Evolutionary conservation across 2,113 vertebrate species (phyloP), one percentile per base, ranked within the genome.

Genomic region (Brevimyrus niger): DNA sequence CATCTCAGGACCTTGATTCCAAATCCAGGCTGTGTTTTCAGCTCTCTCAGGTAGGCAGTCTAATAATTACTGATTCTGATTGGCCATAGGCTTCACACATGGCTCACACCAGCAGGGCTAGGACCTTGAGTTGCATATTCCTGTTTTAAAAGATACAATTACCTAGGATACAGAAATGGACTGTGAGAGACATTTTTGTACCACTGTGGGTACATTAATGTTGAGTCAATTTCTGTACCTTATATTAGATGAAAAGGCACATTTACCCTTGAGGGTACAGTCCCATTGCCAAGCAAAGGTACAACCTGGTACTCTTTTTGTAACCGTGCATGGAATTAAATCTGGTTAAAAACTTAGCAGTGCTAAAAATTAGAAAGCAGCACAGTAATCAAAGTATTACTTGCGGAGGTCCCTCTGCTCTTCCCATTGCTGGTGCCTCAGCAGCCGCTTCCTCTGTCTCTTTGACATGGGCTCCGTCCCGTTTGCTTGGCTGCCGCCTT

Each of bases 401-500:
- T 97, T 99, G 84, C 98, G 95, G 0, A 97, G 94, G 23, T 97
- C 97, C 90, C 97, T 94, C 90, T 98, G 97, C 23, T 98, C 98
- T 90, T 99, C 98, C 98, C 98, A 99, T 23, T 97, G 97, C 91
- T 97, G 97, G 92, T 98, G 97, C 90, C 95, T 98, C 91, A 98
- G 89, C 0, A 98, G 94, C 84, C 96, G 98, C 93, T 99, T 99
- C 93, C 92, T 96, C 82, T 98, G 98, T 51, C 97, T 95, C 91
- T 99, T 99, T 89, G 98, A 99, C 90, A 99, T 42, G 1, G 91
- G 69, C 6, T 88, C 91, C 0, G 76, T 27, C 10, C 46, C 92
- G 86, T 58, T 93, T 15, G 69, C 47, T 1, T 88, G 46, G n/a
- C 17, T 50, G 7, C 42, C 42, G 19, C 80, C 61, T 21, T 83